Conservation (phyloP, 30 jellyfish, hydroid and myxozoan species). For the Turritopsis rubra region DNA sequence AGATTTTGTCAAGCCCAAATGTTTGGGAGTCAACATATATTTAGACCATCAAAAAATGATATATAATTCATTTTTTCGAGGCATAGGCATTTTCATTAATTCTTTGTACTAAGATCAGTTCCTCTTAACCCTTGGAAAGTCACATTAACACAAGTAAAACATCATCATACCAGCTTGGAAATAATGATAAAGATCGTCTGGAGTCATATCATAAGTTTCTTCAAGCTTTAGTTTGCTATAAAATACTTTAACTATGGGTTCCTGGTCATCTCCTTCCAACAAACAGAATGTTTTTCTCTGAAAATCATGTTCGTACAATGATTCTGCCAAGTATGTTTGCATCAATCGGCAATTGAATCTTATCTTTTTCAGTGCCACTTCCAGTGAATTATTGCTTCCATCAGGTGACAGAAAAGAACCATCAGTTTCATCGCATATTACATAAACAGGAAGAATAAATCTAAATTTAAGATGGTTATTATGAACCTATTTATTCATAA, state of each 20-base stretch:
- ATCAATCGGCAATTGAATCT: conserved; percentile 65
- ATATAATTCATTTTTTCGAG: too few species aligned
- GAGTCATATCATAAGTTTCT: conserved; percentile 64
- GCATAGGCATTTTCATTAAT: too few species aligned
- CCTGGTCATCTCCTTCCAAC: conserved; percentile 46
- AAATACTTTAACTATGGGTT: conserved; percentile 42
- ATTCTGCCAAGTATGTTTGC: conserved; percentile 80
- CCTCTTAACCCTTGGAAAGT: too few species aligned
- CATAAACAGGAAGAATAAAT: conserved; percentile 56
- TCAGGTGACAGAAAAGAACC: conserved; percentile 73
- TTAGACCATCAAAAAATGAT: too few species aligned
- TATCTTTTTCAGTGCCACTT: conserved; percentile 59
- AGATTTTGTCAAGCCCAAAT: too few species aligned
- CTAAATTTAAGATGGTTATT: neutral
- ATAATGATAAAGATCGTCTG: conserved; percentile 49
- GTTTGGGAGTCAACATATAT: too few species aligned
- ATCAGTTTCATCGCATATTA: conserved; percentile 58
- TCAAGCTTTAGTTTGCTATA: conserved; percentile 53
- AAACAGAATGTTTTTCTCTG: conserved; percentile 62
- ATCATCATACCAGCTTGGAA: conserved; percentile 53
- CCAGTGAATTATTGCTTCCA: conserved; percentile 45
- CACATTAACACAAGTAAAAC: neutral
- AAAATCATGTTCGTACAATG: conserved; percentile 58
- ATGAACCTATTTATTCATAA: neutral
- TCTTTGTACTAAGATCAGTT: too few species aligned